A percentile compares a stretch with the other conserved stretches of the same genome.
phyloP scores from a whole-genome alignment of 2,113 vertebrate genomes.

The Oncorhynchus keta region DNA sequence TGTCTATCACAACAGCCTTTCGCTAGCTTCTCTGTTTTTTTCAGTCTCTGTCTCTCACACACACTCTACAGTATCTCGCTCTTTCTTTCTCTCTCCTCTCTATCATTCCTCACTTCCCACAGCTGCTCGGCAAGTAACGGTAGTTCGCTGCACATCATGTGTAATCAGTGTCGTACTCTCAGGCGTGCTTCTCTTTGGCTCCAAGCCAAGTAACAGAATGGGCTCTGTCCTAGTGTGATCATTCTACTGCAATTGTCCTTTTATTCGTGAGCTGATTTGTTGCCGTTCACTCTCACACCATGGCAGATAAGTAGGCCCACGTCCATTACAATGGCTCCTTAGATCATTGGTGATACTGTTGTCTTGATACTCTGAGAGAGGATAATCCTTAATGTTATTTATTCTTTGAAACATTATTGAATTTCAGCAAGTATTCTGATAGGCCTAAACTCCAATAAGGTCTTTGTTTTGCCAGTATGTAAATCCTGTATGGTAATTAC shows the following conservation, averaged over 20 bases:
- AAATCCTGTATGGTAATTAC: slow-evolving; percentile 7
- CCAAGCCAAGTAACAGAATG: not conserved
- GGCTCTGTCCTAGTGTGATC: not conserved
- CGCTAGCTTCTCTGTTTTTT: not conserved
- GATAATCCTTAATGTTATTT: not conserved
- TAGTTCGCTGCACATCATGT: not conserved
- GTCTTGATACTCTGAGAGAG: not conserved
- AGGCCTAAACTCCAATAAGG: too few species aligned
- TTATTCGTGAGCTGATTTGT: not conserved
- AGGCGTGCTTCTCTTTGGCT: slow-evolving; percentile 2
- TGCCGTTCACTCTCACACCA: not conserved
- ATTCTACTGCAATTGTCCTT: not conserved
- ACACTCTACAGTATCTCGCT: not conserved
- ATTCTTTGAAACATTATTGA: too few species aligned
- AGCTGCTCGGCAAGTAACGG: not conserved
- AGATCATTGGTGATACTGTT: not conserved
- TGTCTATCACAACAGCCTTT: not conserved
- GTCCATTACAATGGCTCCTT: too few species aligned
- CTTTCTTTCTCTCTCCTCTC: slow-evolving; percentile 13
- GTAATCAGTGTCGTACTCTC: slow-evolving; percentile 6
- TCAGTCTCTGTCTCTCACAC: not conserved
- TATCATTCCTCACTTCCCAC: not conserved
- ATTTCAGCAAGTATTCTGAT: too few species aligned
- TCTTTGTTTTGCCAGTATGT: not conserved
- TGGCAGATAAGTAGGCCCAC: not conserved